Base-by-base conservation (phyloP, 2,113 vertebrate genomes). In the Forbesichthys agassizii region DNA sequence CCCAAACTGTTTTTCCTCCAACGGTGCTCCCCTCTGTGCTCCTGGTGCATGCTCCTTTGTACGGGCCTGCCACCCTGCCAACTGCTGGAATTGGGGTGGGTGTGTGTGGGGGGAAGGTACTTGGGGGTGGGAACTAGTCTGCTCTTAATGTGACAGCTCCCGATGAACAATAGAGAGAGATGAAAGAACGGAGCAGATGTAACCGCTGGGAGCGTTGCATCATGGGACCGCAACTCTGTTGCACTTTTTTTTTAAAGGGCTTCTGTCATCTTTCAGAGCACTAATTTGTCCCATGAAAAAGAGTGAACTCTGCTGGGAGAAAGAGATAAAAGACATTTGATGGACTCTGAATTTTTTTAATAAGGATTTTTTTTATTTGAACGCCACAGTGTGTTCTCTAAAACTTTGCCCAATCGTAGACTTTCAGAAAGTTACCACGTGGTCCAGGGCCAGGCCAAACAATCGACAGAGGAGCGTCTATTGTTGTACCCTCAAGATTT, bases 1-100 rank as follows among this genome's bases (percentile, higher is more conserved):
- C 96, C 95, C 96, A 98, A 97, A 99, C 96, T 96, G 96, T 97
- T 98, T 98, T 95, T 94, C 94, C 94, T 95, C 93, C 94, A 95
- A 96, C 94, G 91, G 92, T 91, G 92, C 94, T 93, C 95, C 93
- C 94, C 92, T 94, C 94, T 94, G 93, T 71, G 92, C 93, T 94
- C 94, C 93, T 86, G 90, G 92, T 93, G 93, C 94, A 93, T 86
- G 92, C 93, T 93, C 92, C 91, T 94, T 95, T 95, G 95, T 95
- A 94, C 91, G 91, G 93, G 92, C 92, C 93, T 94, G 94, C 95
- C 94, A 95, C 94, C 93, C 93, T 95, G 95, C 95, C 95, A 95
- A 95, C 93, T 95, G 93, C 95, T 95, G 94, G 93, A 94, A 94
- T 92, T 92, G 93, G 79, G 33, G 42, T 14, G 20, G 89, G 91